Base-by-base conservation (phyloP, 2,797 vertebrate species). In the Hyperoplus lanceolatus region DNA sequence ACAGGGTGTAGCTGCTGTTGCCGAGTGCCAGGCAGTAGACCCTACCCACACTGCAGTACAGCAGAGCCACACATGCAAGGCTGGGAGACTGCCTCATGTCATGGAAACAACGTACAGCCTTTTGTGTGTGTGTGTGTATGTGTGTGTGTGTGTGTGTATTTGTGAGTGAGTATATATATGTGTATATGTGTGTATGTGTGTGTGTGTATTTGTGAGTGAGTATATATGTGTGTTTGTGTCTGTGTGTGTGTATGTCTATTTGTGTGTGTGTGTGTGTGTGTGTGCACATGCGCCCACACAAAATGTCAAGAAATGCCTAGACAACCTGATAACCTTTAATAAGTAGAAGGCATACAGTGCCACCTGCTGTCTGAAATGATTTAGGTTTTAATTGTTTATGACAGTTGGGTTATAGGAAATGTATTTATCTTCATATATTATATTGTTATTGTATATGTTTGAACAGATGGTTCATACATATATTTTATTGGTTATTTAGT, bases 341-440 rank as follows among this genome's bases (percentile, higher is more conserved):
- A 10, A 51, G 68, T 70, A 60, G 65, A 78, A 39, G 81, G 80
- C n/a, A 36, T 3, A 81, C 77, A 90, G 84, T 67, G 79, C 89
- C 93, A 80, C 70, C 93, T 93, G 87, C 83, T 93, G 93, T 84
- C 71, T 45, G 46, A 65, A 41, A 5, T 12, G 48, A 46, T 46
- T 1, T 14, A 3, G 6, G 12, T 36, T 11, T 38, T 48, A 42
- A 61, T 18, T 42, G 13, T 45, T 10, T 4, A 3, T 41, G 46
- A 46, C 49, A 54, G 18, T 14, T 48, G 12, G 43, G 15, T 15
- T 4, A 13, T 36, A 65, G 3, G 11, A 21, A 65, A 53, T 1
- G 8, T 18, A 15, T 15, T n/a, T 4, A 0, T 42, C 12, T 9
- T 41, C 13, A 5, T 8, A 15, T 2, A 6, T 1, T 29, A 6